Conservation (phyloP, 2,113 vertebrate genomes). For the Nothoprocta perdicaria region DNA sequence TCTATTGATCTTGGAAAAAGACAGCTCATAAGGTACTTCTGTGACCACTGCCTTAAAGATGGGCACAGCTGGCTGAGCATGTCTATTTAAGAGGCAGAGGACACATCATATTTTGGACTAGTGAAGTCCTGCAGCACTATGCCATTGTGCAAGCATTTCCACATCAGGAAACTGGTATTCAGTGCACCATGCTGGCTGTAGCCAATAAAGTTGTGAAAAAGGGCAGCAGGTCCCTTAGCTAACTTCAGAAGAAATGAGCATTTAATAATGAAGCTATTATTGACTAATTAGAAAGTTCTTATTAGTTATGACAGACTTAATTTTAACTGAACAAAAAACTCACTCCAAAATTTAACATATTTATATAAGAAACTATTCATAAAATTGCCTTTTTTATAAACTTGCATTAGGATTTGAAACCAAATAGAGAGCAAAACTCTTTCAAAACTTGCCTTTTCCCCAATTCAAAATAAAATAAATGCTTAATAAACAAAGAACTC, state of each 20-base stretch:
- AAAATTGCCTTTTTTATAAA: neutral
- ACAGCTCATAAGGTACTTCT: neutral
- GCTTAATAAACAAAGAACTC: neutral
- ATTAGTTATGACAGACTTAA: neutral
- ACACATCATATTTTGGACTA: neutral
- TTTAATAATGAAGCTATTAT: neutral
- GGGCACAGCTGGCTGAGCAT: neutral
- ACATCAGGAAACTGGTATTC: neutral
- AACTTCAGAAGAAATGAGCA: no score
- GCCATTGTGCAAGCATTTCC: neutral
- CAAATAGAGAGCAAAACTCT: neutral
- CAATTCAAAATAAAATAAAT: neutral
- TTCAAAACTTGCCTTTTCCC: neutral
- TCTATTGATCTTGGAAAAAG: neutral
- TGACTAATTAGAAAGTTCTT: neutral
- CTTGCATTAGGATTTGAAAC: neutral
- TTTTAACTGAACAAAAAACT: neutral
- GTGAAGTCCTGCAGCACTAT: neutral
- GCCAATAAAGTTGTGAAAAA: neutral
- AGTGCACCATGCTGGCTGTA: neutral
- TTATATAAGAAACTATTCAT: neutral
- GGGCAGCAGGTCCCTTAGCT: neutral
- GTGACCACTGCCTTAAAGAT: neutral
- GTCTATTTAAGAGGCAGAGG: neutral
- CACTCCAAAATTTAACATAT: fast-evolving